A percentile compares a stretch with the other conserved stretches of the same genome.
phyloP scores from a whole-genome alignment of 2,888 invertebrate species.

The Amblyteles armatorius region DNA sequence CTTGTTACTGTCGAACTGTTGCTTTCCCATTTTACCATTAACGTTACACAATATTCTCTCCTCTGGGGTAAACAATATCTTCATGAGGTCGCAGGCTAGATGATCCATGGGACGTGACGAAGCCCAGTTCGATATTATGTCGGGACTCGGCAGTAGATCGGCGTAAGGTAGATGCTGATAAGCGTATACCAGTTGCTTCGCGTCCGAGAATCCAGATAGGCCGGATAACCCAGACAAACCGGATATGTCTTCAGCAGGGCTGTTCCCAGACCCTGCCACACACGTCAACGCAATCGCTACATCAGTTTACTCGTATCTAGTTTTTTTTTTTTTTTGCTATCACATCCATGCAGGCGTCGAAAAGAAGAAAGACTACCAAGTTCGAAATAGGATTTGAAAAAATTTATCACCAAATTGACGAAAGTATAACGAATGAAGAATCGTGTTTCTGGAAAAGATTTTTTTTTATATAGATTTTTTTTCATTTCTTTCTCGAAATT shows the following conservation, averaged over 20 bases:
- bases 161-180: constrained; percentile 84
- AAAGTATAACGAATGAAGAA: too few species aligned
- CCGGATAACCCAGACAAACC: constrained; percentile 80
- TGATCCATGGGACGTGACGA: constrained; percentile 84
- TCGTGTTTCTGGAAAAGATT: too few species aligned
- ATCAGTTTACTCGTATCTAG: constrained; percentile 44
- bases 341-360: not conserved
- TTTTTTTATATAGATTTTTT: too few species aligned
- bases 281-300: constrained; percentile 68
- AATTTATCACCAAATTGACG: too few species aligned
- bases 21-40: constrained; percentile 85
- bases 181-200: constrained; percentile 82
- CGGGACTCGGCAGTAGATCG: constrained; percentile 83
- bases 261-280: constrained; percentile 81
- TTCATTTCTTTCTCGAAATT: too few species aligned
- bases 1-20: constrained; percentile 84
- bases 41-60: constrained; percentile 85
- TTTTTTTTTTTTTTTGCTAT: constrained; percentile 10
- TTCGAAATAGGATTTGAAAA: too few species aligned
- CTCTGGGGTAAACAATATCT: constrained; percentile 84
- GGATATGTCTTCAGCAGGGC: constrained; percentile 81
- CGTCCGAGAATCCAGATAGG: constrained; percentile 79
- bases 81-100: constrained; percentile 85
- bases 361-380: not conserved
- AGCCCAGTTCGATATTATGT: constrained; percentile 84